Conservation (phyloP, 2,888 invertebrate genomes). For the Plagiodera versicolora region DNA sequence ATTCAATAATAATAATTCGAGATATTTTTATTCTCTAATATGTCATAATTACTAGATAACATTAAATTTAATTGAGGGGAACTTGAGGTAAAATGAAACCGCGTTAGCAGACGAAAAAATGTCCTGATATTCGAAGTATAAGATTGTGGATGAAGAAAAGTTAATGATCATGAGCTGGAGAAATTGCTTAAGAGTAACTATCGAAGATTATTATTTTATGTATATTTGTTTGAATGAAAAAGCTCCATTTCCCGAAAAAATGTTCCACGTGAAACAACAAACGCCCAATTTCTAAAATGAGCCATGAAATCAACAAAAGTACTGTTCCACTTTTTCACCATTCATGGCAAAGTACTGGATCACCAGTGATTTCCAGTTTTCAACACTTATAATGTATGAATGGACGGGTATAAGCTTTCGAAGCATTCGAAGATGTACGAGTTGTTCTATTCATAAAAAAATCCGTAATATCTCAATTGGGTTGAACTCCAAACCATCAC, state of each 20-base stretch:
- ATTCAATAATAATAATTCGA: constrained; percentile 34
- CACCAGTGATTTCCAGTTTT: neutral
- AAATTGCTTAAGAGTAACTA: neutral
- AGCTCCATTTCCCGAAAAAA: no score
- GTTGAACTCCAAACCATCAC: constrained; percentile 40
- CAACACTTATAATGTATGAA: constrained; percentile 8
- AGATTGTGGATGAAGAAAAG: neutral
- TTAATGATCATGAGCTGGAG: neutral
- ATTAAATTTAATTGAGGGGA: constrained; percentile 44
- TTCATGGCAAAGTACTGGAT: no score
- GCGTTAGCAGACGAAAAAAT: constrained; percentile 44
- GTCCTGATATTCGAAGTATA: neutral
- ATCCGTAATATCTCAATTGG: constrained; percentile 32
- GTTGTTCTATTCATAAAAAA: constrained; percentile 26
- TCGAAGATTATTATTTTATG: neutral
- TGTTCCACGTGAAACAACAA: no score
- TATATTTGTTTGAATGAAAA: no score
- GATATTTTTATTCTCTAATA: constrained; percentile 39
- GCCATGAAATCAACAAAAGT: no score
- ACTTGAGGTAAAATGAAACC: constrained; percentile 54
- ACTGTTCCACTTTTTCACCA: no score
- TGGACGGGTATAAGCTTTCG: constrained; percentile 34
- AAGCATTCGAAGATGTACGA: constrained; percentile 16
- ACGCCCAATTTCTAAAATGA: no score
- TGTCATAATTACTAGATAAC: constrained; percentile 31